Evolutionary conservation across 2,113 vertebrate species (phyloP), one percentile per base, ranked within the genome.

Genomic region (Hemiprocne comata): DNA sequence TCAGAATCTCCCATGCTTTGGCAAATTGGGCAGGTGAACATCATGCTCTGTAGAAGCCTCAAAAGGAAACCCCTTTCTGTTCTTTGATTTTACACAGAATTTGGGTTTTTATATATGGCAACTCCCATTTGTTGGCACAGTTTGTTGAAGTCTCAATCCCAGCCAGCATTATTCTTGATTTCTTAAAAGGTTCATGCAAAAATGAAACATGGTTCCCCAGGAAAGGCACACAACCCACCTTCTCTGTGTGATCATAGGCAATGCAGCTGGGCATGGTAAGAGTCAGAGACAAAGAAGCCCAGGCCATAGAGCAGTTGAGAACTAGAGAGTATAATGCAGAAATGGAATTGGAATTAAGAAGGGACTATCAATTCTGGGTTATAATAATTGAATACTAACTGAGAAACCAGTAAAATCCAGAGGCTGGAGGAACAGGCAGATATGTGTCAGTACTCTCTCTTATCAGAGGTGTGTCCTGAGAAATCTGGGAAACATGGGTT

Each of bases 121-220:
- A 6, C 20, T 74, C 14, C 28, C 71, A 9, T 48, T 61, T 21
- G 1, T 58, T 85, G 34, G 9, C 28, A 60, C 11, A 51, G 25
- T 44, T 2, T 13, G 8, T 11, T 11, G 71, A 51, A 67, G 20
- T 31, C 40, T 67, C 50, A 9, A n/a, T 69, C 6, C 24, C 29
- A 54, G 31, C 8, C 0, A 0, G 67, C 1, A 3, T 62, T 42
- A 54, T 57, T 67, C 0, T 4, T n/a, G 28, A 15, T 16, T 46
- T 82, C 85, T 88, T 11, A 28, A 55, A 71, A 87, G 13, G 20
- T 5, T 18, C 0, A 0, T 38, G 50, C 11, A 5, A 57, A 76
- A 84, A 28, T 2, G 5, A 73, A 69, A 53, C 7, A 5, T 10
- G 6, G 17, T 24, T 48, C 6, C 17, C n/a, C 20, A 23, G 71